Evolutionary conservation across 2,888 invertebrate genomes (phyloP), one percentile per base, ranked within the genome.

Genomic region (Oxycera nigricornis): DNA sequence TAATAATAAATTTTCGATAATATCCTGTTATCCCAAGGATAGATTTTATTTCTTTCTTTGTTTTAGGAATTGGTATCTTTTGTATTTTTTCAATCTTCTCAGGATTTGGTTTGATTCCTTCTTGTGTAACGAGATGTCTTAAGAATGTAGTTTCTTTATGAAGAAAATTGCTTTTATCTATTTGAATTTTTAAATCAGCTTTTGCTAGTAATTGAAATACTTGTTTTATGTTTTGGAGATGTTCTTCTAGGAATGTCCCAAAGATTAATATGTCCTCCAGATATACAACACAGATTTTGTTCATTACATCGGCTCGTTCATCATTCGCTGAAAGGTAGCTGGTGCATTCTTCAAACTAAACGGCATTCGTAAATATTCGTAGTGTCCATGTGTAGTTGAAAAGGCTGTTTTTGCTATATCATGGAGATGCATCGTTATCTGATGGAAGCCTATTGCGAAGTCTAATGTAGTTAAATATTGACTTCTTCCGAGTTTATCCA

Each of bases 281-380:
- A 74, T 80, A 81, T 20, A 61, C 72, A 57, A 73, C 30, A 26
- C 72, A 72, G 78, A 68, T 70, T 70, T 52, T 70, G 22, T 77
- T 76, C 65, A 73, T 73, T 3, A 39, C 61, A 1, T 82, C 83
- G 31, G 78, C 26, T 65, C 24, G 26, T 65, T 65, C 20, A 65
- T 65, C 39, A 65, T 41, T 67, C 0, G 83, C 79, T 65, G 65
- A 17, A 65, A 65, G 22, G 74, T 75, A 4, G 65, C 46, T 9
- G 85, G 85, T 0, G 84, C 82, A 73, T 82, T 83, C 78, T 81
- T 82, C 11, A 86, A 79, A 2, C 81, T 83, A 75, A 84, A 82
- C 0, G 82, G 82, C 81, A 83, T 81, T 22, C 81, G 50, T 9
- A 52, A 73, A 72, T 77, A 83, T 77, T 83, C 79, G 72, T 78